phyloP scores from a whole-genome alignment of 2,113 vertebrate species.

The Coregonus clupeaformis region DNA sequence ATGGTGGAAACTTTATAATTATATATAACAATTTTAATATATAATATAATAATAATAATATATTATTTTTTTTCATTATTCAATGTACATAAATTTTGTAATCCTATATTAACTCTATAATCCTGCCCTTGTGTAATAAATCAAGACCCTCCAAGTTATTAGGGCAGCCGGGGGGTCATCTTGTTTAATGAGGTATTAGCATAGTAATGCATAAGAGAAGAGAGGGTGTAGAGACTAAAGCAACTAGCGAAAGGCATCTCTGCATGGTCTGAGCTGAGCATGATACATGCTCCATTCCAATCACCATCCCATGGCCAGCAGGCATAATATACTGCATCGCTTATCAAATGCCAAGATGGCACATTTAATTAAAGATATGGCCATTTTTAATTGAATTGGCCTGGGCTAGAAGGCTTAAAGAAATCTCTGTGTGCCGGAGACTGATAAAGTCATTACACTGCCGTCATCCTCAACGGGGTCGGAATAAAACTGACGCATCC shows the following conservation, averaged over 20 bases:
- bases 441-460: conserved; percentile 64
- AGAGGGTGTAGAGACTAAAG: background rate
- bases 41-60: too few relatives aligned
- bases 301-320: conserved; percentile 31
- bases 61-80: too few relatives aligned
- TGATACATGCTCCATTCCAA: conserved; percentile 22
- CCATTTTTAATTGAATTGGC: conserved; percentile 38
- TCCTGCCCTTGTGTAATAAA: background rate
- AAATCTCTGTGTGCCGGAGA: conserved; percentile 40
- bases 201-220: background rate
- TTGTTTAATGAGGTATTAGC: background rate
- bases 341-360: conserved; percentile 66
- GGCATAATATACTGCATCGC: conserved; percentile 43
- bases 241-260: background rate
- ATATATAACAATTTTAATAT: too few relatives aligned
- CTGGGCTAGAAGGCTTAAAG: conserved; percentile 43
- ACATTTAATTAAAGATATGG: conserved; percentile 68
- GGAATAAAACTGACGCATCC: too few relatives aligned
- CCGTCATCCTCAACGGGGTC: background rate
- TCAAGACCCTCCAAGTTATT: background rate
- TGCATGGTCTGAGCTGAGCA: background rate
- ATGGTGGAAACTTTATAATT: too few relatives aligned
- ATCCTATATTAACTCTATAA: background rate
- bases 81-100: too few relatives aligned
- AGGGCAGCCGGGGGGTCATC: background rate